These are phyloP conservation scores for Ammodytes dubius DNA, from an alignment of 2,113 vertebrate species.

Conservation along the genomic window DNA sequence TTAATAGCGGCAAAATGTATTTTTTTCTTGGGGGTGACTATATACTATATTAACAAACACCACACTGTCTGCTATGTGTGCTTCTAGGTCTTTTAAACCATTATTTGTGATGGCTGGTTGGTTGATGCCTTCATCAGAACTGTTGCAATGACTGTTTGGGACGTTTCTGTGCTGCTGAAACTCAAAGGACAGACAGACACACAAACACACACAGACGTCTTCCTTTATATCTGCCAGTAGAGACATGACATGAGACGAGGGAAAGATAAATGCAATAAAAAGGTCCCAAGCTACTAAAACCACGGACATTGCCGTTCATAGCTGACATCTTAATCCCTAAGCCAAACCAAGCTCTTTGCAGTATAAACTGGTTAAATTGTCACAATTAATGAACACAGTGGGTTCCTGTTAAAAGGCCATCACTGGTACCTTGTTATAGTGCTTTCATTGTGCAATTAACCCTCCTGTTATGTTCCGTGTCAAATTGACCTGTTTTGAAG, in stretches of 20 bases:
- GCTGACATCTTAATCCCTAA: slow-evolving; percentile 19
- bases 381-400: no score
- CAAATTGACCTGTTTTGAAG: no score
- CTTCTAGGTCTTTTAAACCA: background rate
- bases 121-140: slow-evolving; percentile 26
- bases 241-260: background rate
- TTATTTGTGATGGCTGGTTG: background rate
- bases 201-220: no score
- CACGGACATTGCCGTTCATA: background rate
- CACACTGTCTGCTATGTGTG: background rate
- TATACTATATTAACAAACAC: background rate
- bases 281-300: background rate
- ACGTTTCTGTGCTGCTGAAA: no score
- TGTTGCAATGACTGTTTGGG: no score
- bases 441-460: no score
- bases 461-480: no score
- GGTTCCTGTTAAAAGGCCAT: no score
- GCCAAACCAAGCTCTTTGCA: background rate
- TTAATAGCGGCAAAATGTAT: background rate
- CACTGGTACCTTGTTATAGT: no score
- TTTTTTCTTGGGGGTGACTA: background rate
- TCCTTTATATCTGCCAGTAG: no score
- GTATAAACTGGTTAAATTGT: slow-evolving; percentile 9
- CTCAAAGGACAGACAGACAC: no score
- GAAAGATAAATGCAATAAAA: background rate